Base-by-base conservation (phyloP, 2,113 vertebrate species). In the Paraplagusia blochii region DNA sequence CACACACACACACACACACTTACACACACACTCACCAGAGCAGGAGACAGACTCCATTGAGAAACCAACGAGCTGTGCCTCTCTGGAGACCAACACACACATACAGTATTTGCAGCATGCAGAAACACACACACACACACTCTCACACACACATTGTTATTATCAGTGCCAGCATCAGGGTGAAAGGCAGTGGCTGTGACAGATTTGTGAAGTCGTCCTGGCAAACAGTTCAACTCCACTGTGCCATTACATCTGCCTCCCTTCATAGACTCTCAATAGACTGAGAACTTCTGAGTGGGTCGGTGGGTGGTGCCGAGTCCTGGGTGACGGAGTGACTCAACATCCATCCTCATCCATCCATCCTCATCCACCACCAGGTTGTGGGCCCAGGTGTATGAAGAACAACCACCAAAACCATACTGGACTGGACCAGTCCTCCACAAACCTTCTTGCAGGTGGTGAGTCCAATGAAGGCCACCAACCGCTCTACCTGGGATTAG, bases 41-140 rank as follows among this genome's bases (percentile, higher is more conserved):
- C 78, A 84, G 82, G 84, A 89, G 80, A 87, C 84, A 88, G 68
- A 77, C 85, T 82, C 81, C 84, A 88, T 87, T 88, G 81, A 88
- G 79, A 88, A 79, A 62, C 34, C 83, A 88, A 88, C 80, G 88
- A 88, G 77, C 82, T 87, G 80, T 88, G 78, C 59, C 59, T 83
- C 87, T 84, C 83, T 47, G 39, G 83, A 84, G 84, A 85, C 60
- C 12, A 51, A 17, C 33, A 29, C 38, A 17, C 38, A 52, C 67
- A 38, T 34, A 55, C 29, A 35, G 19, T 44, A 3, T 29, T 15
- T 48, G 46, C 53, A 54, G 36, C 36, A 39, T 39, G 36, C 17
- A 38, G 18, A 19, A 38, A 56, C 44, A 40, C 22, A 49, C 40
- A 58, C 29, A 42, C 39, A 38, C 7, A 42, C 61, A 43, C 2